Percentiles rank a stretch among this genome's conserved stretches.
Evolutionary conservation across 1,140 invertebrate species (phyloP).

Genomic region (Drosophila sturtevanti): DNA sequence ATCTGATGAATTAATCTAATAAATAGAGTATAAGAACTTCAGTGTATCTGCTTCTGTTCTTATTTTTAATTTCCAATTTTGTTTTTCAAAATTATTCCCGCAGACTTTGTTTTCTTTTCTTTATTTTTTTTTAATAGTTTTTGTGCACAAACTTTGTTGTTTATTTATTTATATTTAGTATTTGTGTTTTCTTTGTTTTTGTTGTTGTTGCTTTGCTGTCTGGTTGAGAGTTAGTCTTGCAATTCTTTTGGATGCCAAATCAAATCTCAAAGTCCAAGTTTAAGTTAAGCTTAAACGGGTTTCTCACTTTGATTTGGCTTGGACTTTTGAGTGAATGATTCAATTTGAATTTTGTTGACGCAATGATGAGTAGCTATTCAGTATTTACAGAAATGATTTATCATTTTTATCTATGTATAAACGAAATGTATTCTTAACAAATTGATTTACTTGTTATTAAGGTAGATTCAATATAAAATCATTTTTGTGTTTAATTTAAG

Average conservation of each 20-base stretch:
- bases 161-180: conserved; percentile 6
- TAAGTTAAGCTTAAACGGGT: conserved; percentile 5
- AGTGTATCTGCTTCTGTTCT: background rate
- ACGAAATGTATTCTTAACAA: background rate
- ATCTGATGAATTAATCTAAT: background rate
- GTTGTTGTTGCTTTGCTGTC: conserved; percentile 39
- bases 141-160: conserved; percentile 1
- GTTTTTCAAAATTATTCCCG: conserved; percentile 43
- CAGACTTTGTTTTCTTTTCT: conserved; percentile 66
- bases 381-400: background rate
- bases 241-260: background rate
- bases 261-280: background rate
- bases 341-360: background rate
- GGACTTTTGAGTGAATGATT: conserved; percentile 7
- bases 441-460: background rate
- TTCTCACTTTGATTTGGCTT: conserved; percentile 7
- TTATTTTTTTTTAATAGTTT: background rate
- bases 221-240: conserved; percentile 22
- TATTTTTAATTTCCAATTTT: conserved; percentile 24
- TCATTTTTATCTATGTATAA: background rate
- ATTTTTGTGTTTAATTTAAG: too few species aligned
- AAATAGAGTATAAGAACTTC: background rate
- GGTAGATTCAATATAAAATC: background rate
- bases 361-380: background rate
- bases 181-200: conserved; percentile 22